A percentile compares a stretch with the other conserved stretches of the same genome.
Evolutionary conservation across 1,140 invertebrate genomes (phyloP).

Genomic region (Drosophila saltans): DNA sequence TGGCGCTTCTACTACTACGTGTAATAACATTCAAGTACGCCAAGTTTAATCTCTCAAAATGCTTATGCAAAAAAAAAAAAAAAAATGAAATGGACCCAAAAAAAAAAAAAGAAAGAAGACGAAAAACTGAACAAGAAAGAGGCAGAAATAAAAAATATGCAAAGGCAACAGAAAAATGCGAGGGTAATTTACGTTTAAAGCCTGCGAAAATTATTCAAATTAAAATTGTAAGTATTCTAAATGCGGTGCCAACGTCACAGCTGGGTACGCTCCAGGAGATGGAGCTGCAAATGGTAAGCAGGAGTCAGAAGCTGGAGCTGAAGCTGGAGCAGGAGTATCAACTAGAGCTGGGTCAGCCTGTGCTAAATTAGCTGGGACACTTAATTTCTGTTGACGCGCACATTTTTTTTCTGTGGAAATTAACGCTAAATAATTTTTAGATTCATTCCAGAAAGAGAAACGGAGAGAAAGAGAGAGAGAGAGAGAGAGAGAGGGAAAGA

Average conservation of each 20-base stretch:
- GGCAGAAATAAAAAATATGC: slow-evolving; percentile 55
- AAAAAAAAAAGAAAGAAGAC: slow-evolving; percentile 44
- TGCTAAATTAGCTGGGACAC: slow-evolving; percentile 81
- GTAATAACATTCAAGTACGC: slow-evolving; percentile 81
- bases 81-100: slow-evolving; percentile 32
- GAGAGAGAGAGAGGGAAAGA: slow-evolving; percentile 47
- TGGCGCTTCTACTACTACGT: slow-evolving; percentile 59
- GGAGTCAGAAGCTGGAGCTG: slow-evolving; percentile 21
- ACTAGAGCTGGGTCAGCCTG: slow-evolving; percentile 48
- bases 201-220: slow-evolving; percentile 80
- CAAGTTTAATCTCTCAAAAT: slow-evolving; percentile 81
- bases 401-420: slow-evolving; percentile 81
- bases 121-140: slow-evolving; percentile 23
- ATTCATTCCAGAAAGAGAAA: slow-evolving; percentile 52
- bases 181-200: slow-evolving; percentile 80
- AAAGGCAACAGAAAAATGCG: slow-evolving; percentile 58
- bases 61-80: slow-evolving; percentile 73
- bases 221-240: slow-evolving; percentile 80
- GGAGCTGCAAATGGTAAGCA: slow-evolving; percentile 21
- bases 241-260: slow-evolving; percentile 64
- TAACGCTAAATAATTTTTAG: slow-evolving; percentile 80
- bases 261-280: slow-evolving; percentile 44
- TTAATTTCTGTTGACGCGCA: slow-evolving; percentile 81
- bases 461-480: slow-evolving; percentile 32
- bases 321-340: not conserved